These are phyloP conservation scores for Ooceraea biroi DNA, from an alignment of 1,140 invertebrate species.

Conservation along the genomic window DNA sequence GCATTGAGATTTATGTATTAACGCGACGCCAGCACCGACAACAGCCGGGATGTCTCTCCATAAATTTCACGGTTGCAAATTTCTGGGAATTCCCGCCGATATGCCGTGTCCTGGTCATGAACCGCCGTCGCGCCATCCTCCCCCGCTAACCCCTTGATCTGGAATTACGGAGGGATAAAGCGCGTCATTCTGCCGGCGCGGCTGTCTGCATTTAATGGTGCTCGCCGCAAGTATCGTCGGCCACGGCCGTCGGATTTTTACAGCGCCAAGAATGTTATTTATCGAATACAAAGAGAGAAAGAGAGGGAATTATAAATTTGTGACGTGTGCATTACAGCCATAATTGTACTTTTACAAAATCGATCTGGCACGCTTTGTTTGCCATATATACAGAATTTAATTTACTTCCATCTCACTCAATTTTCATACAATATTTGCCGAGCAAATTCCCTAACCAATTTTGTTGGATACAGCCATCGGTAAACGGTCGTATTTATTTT, in stretches of 20 bases:
- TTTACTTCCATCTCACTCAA: conserved; percentile 75
- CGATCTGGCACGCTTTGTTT: conserved; percentile 25
- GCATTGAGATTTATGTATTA: conserved; percentile 69
- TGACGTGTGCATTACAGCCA: conserved; percentile 25
- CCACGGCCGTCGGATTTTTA: conserved; percentile 10
- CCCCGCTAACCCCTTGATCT: too few relatives aligned
- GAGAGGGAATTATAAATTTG: conserved; percentile 29
- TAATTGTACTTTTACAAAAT: conserved; percentile 56
- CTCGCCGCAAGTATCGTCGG: neutral
- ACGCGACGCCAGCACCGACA: conserved; percentile 1
- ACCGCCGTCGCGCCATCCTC: conserved; percentile 7
- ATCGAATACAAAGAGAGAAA: neutral
- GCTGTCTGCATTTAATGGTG: conserved; percentile 9
- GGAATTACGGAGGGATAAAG: conserved; percentile 41
- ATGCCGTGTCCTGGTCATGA: conserved; percentile 22
- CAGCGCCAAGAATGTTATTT: neutral
- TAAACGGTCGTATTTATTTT: conserved; percentile 76
- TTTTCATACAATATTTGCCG: conserved; percentile 74
- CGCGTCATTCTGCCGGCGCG: conserved; percentile 20
- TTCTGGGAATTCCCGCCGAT: conserved; percentile 42
- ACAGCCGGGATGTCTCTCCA: conserved; percentile 15
- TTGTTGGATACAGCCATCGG: conserved; percentile 62
- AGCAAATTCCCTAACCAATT: conserved; percentile 72
- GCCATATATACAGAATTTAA: conserved; percentile 50
- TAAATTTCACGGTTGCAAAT: conserved; percentile 55